These are phyloP conservation scores for Zhuqinia jingwanae DNA, from an alignment of 2,888 invertebrate genomes.

Conservation along the genomic window DNA sequence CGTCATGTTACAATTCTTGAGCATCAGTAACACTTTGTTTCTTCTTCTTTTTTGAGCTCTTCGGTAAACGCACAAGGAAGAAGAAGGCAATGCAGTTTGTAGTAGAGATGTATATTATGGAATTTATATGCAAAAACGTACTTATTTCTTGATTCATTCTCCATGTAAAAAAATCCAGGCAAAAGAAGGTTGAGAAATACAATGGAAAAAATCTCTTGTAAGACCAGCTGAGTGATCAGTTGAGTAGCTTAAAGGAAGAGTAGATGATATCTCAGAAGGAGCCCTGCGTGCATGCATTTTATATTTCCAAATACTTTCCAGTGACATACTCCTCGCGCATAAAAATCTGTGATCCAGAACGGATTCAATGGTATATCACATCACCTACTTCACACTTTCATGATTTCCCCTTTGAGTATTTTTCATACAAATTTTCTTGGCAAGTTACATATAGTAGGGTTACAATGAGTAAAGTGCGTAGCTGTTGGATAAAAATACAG, in stretches of 20 bases:
- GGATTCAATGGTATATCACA: no score
- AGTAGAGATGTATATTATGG: not conserved
- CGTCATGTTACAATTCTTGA: slow-evolving; percentile 13
- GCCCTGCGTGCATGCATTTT: not conserved
- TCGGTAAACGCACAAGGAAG: slow-evolving; percentile 37
- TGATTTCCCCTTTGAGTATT: no score
- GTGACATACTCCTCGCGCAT: no score
- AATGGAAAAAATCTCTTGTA: not conserved
- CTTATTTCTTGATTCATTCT: not conserved
- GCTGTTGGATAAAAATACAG: no score
- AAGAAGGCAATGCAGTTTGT: no score
- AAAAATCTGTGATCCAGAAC: no score
- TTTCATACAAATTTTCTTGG: no score
- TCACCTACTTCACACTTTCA: no score
- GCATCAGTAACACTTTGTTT: slow-evolving; percentile 45
- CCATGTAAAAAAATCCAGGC: not conserved
- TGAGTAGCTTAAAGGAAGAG: slow-evolving; percentile 12
- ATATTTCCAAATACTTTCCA: no score
- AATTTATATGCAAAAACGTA: not conserved
- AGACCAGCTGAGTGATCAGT: slow-evolving; percentile 33
- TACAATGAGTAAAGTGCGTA: no score
- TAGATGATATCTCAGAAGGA: not conserved
- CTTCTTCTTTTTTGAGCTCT: slow-evolving; percentile 35
- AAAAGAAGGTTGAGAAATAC: not conserved
- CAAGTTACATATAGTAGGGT: no score